Base-by-base conservation (phyloP, 1,140 invertebrate genomes). In the Orchestia grillus region DNA sequence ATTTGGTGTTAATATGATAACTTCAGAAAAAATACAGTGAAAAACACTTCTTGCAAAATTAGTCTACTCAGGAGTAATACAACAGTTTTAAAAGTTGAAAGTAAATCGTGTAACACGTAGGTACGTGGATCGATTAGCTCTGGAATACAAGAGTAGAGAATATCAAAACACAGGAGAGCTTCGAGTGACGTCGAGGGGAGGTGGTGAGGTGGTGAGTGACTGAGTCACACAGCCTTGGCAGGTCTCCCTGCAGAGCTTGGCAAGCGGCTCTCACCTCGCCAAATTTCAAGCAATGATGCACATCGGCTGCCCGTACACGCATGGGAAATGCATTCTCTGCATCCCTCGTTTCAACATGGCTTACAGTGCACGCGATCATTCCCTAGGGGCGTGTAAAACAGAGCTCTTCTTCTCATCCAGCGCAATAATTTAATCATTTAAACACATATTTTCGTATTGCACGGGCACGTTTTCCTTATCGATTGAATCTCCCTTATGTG, bases 221-320 rank as follows among this genome's bases (percentile, higher is more conserved):
- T 77, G 62, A 77, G 62, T 77, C 62, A 77, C 36, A 28, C 62
- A 8, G 62, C 62, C 62, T 77, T 77, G 62, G 62, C 62, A 77
- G 62, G 36, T 8, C 62, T 77, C 62, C 62, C 11, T 77, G 62
- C 28, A 36, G 1, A 77, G 62, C 62, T 77, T 77, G 62, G 62
- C 62, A 77, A 77, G 62, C 62, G 15, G 62, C 62, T 77, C 62
- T 77, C 62, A 36, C 15, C 62, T 77, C 62, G 62, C 62, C 62
- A 77, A 77, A 77, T 77, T 28, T 77, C 62, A 77, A 77, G 62
- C 62, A 77, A 77, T 77, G 62, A 77, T 77, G 62, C 62, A 77
- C 62, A 77, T 77, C 62, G 36, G 62, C 62, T 23, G 11, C 62
- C 62, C 11, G 62, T 28, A 77, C 62, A 36, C 62, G 62, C 62